Base-by-base conservation (phyloP, 1,140 invertebrate genomes). In the Melitaea cinxia region DNA sequence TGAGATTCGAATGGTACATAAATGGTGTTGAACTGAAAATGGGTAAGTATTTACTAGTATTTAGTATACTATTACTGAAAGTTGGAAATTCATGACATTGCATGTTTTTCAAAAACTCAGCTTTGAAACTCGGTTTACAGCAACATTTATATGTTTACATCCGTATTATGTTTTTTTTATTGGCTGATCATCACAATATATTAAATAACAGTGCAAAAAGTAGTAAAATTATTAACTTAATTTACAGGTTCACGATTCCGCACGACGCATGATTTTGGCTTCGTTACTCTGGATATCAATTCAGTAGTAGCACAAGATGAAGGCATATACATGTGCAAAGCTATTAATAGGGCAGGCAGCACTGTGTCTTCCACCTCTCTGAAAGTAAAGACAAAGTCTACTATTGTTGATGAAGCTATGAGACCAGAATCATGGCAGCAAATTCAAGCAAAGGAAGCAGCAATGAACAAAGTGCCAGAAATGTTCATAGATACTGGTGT, bases 1-100 rank as follows among this genome's bases (percentile, higher is more conserved):
- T 99, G 42, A 93, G 94, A 77, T 98, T 98, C 72, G 96, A 98
- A 89, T 99, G 98, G 98, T 98, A 95, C 77, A 95, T 98, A 47
- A 99, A 99, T 83, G 98, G 97, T 69, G 94, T 97, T 14, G 96
- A 97, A 92, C 92, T 98, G 57, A 95, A 98, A 93, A 95, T 97
- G 94, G 96, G 96, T 94, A 92, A 85, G 92, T 77, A 10, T 39
- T 17, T 33, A 33, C n/a, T n/a, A n/a, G n/a, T 33, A 7, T 9
- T 33, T 10, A 33, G 9, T 10, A 33, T 12, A 33, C n/a, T n/a
- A n/a, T n/a, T n/a, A n/a, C n/a, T n/a, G n/a, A n/a, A n/a, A n/a
- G n/a, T n/a, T n/a, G n/a, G n/a, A n/a, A n/a, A n/a, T n/a, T n/a
- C n/a, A n/a, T n/a, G n/a, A n/a, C n/a, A n/a, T n/a, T n/a, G n/a